phyloP scores from a whole-genome alignment of 1,140 invertebrate species.

The Cecropterus lyciades region DNA sequence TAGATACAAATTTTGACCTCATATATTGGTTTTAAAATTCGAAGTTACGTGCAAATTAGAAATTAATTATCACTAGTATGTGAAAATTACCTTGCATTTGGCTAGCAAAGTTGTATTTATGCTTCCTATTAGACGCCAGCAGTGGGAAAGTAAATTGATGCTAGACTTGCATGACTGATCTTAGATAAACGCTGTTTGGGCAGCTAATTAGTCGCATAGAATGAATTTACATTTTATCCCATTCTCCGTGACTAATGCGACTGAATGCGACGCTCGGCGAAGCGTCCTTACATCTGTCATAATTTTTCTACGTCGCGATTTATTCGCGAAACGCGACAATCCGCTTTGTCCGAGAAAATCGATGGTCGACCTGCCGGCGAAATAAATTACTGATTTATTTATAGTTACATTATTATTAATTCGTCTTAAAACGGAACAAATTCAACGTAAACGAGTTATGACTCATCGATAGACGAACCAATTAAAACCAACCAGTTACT shows the following conservation, averaged over 20 bases:
- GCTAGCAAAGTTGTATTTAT: no score
- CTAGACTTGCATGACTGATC: slow-evolving; percentile 27
- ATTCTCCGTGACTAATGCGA: slow-evolving; percentile 71
- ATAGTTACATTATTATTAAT: slow-evolving; percentile 52
- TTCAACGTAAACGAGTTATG: slow-evolving; percentile 53
- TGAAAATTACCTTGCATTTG: no score
- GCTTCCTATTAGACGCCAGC: no score
- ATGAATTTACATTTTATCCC: slow-evolving; percentile 70
- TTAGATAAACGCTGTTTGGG: slow-evolving; percentile 60
- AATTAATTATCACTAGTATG: no score
- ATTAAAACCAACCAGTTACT: slow-evolving; percentile 62
- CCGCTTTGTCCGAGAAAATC: slow-evolving; percentile 65
- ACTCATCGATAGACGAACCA: slow-evolving; percentile 54
- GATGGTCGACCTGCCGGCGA: slow-evolving; percentile 48
- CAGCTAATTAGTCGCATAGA: slow-evolving; percentile 62
- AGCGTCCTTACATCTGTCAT: slow-evolving; percentile 76
- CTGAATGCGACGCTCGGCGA: slow-evolving; percentile 58
- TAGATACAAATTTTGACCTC: no score
- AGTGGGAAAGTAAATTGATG: no score
- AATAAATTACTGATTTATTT: slow-evolving; percentile 70
- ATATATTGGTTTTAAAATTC: no score
- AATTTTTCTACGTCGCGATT: slow-evolving; percentile 83
- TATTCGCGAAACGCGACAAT: slow-evolving; percentile 74
- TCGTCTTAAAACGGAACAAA: slow-evolving; percentile 42
- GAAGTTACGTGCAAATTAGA: no score